Base-by-base conservation (phyloP, 2,797 vertebrate genomes). In the Phaenicophaeus curvirostris region DNA sequence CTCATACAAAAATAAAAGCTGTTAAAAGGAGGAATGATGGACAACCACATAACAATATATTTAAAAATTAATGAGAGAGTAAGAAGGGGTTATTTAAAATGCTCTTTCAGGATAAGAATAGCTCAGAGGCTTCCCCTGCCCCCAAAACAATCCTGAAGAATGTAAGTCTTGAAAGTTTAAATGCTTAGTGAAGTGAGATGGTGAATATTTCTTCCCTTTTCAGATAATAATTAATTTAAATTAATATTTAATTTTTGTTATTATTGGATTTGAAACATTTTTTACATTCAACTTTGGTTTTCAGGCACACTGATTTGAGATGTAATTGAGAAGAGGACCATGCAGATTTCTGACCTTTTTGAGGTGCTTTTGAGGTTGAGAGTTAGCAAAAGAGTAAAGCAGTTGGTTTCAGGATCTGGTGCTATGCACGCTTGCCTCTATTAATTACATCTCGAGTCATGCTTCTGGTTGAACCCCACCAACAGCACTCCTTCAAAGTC, bases 51-150 rank as follows among this genome's bases (percentile, higher is more conserved):
- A 91, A 95, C 79, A 59, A 73, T 21, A 35, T 46, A 71, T 44
- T 95, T 96, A 87, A 96, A 95, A 94, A 87, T 80, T 87, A 78
- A 94, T 69, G 66, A 44, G 31, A 41, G 50, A 1, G 1, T 65
- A 81, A 85, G 46, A n/a, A 77, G 46, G 59, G 55, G 62, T 50
- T 96, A 51, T 72, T 93, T 95, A 37, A 91, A 93, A 87, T 58
- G 54, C 69, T 87, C 58, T 89, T 89, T 55, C 54, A 66, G 87
- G 41, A 51, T 87, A 92, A 88, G 54, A 95, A 95, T 80, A 95
- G 79, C 72, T 74, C 75, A 59, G 81, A 95, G 74, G 42, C 69
- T 84, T 92, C 61, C 67, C 33, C 74, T 79, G 33, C 68, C 75
- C 50, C 46, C 37, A 39, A 54, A 92, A 77, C 31, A 63, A 54